Base-by-base conservation (phyloP, 30 jellyfish, hydroid and myxozoan species). In the Aurelia coerulea region DNA sequence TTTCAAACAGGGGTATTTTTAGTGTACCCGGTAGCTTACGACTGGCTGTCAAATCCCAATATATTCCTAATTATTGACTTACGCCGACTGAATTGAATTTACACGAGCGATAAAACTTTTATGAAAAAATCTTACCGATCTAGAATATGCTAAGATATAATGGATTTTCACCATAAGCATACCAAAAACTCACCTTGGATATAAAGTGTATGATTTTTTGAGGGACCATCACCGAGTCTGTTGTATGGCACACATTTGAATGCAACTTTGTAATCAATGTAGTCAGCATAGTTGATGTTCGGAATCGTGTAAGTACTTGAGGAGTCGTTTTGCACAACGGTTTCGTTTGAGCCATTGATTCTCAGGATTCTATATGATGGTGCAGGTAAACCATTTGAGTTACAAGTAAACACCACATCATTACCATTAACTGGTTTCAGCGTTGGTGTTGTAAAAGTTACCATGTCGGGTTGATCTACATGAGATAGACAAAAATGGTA, bases 211-310 rank as follows among this genome's bases (percentile, higher is more conserved):
- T 63, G 60, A n/a, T 46, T 65, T 34, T 65, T 79, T 2, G 90
- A 14, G 23, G 34, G 33, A 1, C 90, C 90, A 8, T 65, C 50
- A 0, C 90, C 90, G 17, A 79, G 41, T 16, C 23, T 29, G 60
- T 79, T 79, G 65, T 64, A 64, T 41, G 90, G 74, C 60, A 65
- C 73, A 65, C 90, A 79, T 65, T 65, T 31, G 46, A 29, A 79
- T 58, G 62, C 31, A 17, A 58, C 81, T 60, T 60, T 62, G 75
- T 63, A 79, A 14, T 32, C 50, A 17, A 18, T 33, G 53, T 12
- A 72, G 42, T 72, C 31, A 9, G 39, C 69, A 64, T 18, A 39
- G 42, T 66, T 65, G 73, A 79, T 79, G 33, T 13, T 15, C 8
- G 80, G 14, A 17, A 79, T 65, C 5, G 74, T 31, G 42, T 29